Percentiles rank a stretch among this genome's conserved stretches.
Conservation (phyloP, 2,797 vertebrate genomes). For the Xiphorhynchus erythropygius region DNA sequence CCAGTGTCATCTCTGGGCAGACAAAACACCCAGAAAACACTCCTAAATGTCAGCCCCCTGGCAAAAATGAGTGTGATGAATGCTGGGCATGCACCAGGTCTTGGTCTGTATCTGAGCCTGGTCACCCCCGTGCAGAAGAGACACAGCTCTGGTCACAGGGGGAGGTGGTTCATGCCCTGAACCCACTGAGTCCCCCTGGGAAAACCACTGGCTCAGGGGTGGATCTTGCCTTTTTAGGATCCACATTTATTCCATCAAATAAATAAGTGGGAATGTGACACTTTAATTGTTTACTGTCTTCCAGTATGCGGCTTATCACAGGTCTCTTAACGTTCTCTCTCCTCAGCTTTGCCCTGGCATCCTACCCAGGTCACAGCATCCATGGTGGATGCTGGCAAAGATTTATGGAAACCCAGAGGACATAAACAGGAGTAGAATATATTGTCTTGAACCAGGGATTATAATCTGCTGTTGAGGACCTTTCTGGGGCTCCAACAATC, state of each 20-base stretch:
- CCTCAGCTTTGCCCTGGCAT: neutral
- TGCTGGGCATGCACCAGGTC: neutral
- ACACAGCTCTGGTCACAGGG: neutral
- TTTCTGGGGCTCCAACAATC: neutral
- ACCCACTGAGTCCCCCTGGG: neutral
- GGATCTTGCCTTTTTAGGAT: neutral
- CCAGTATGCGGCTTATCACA: neutral
- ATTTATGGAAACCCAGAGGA: neutral
- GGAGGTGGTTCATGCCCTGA: neutral
- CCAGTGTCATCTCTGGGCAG: neutral
- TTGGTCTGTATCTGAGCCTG: neutral
- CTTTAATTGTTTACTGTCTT: neutral
- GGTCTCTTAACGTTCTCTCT: neutral
- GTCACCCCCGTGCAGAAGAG: neutral
- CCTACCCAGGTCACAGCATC: slow-evolving; percentile 54
- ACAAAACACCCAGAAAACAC: neutral
- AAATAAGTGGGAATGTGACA: neutral
- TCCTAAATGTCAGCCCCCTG: neutral
- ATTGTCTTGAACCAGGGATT: neutral
- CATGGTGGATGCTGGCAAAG: slow-evolving; percentile 18
- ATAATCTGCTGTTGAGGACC: neutral
- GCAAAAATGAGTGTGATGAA: neutral
- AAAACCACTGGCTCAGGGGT: neutral
- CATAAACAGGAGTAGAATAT: neutral
- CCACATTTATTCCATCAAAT: neutral